Percentiles rank a stretch among this genome's conserved stretches.
Evolutionary conservation across 1,140 invertebrate species (phyloP).

Genomic region (Cheumatopsyche charites): DNA sequence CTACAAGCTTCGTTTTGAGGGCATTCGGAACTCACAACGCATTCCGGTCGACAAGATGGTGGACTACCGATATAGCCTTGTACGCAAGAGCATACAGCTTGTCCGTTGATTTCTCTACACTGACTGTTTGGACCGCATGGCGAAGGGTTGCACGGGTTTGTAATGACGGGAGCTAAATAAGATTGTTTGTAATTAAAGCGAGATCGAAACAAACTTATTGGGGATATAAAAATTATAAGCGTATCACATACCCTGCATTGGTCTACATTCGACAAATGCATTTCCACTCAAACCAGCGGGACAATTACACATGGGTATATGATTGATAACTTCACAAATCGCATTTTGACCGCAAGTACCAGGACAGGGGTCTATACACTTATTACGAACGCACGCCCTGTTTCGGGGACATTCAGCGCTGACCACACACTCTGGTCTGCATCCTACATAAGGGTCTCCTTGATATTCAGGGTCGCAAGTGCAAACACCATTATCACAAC

Average conservation of each 20-base stretch:
- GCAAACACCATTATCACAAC: conserved; percentile 74
- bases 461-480: conserved; percentile 73
- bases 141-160: conserved; percentile 64
- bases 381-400: conserved; percentile 71
- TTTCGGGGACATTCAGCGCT: conserved; percentile 72
- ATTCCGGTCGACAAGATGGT: conserved; percentile 69
- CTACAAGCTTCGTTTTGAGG: conserved; percentile 66
- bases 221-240: conserved; percentile 48
- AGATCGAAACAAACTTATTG: too few relatives aligned
- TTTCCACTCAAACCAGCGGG: conserved; percentile 68
- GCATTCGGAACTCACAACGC: conserved; percentile 68
- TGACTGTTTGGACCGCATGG: conserved; percentile 71
- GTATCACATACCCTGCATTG: too few relatives aligned
- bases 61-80: conserved; percentile 67
- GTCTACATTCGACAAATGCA: conserved; percentile 70
- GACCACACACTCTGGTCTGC: conserved; percentile 74
- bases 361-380: conserved; percentile 72
- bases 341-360: conserved; percentile 78
- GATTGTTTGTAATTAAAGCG: not conserved
- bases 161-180: conserved; percentile 50
- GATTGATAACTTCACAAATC: conserved; percentile 77
- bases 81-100: conserved; percentile 67
- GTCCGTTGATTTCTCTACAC: conserved; percentile 64
- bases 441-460: conserved; percentile 76
- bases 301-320: conserved; percentile 75